Conservation (phyloP, 2,113 vertebrate genomes). For the Motacilla tschutschensis region DNA sequence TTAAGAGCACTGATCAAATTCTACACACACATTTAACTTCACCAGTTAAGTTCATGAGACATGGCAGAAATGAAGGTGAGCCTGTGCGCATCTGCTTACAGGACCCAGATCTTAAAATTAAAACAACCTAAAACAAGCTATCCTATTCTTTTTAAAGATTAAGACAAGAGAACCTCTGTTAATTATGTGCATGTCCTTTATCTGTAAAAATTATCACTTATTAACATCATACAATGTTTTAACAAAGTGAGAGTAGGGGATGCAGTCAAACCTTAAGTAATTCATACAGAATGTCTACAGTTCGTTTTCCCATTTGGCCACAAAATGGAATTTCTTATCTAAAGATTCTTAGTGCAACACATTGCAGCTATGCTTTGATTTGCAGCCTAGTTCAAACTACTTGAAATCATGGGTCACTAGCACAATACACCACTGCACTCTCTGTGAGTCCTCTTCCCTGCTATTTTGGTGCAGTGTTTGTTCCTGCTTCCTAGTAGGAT, state of each 20-base stretch:
- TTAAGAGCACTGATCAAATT: neutral
- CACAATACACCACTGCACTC: neutral
- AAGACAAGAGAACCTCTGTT: neutral
- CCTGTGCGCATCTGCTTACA: neutral
- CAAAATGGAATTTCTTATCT: neutral
- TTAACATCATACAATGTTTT: neutral
- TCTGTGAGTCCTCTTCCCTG: neutral
- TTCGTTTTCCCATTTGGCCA: neutral
- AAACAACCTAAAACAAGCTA: neutral
- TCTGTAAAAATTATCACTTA: neutral
- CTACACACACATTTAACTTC: neutral
- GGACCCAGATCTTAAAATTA: neutral
- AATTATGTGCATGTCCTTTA: neutral
- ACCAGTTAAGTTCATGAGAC: neutral
- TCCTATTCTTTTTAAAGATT: neutral
- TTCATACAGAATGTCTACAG: neutral
- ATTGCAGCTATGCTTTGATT: neutral
- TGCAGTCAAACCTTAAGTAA: neutral
- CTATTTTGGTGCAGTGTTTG: neutral
- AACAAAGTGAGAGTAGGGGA: neutral
- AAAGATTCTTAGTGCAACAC: neutral
- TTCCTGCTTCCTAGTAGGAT: neutral
- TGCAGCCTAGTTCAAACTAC: neutral
- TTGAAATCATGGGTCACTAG: neutral
- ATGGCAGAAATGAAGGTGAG: neutral